Percentiles rank a stretch among this genome's conserved stretches.
These are phyloP conservation scores for Oxyteleia sp. DNA, from an alignment of 2,888 invertebrate species.

Conservation along the genomic window DNA sequence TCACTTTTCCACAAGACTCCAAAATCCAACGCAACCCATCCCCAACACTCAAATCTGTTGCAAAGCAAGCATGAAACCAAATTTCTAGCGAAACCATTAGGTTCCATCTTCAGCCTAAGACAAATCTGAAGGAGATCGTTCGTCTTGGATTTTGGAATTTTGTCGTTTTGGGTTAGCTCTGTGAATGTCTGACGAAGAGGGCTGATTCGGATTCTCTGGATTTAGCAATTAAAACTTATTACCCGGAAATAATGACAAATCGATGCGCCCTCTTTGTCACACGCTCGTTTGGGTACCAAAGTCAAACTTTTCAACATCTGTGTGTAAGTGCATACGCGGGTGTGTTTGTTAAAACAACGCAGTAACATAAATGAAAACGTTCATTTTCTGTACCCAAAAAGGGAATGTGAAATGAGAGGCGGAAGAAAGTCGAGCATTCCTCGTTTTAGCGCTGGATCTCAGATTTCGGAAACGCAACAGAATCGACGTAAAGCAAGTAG, in stretches of 20 bases:
- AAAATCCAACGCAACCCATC: constrained; percentile 32
- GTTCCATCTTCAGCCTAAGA: too few species aligned
- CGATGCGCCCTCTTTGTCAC: constrained; percentile 32
- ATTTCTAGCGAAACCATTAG: too few species aligned
- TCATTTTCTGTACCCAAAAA: neutral
- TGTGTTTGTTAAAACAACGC: constrained; percentile 60
- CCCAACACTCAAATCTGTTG: too few species aligned
- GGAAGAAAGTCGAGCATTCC: neutral
- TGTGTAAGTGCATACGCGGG: constrained; percentile 73
- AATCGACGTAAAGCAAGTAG: constrained; percentile 61
- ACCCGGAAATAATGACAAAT: neutral
- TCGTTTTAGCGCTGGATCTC: neutral
- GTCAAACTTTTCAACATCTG: constrained; percentile 74
- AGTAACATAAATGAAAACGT: constrained; percentile 31
- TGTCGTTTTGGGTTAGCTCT: constrained; percentile 23
- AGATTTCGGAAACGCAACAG: constrained; percentile 13
- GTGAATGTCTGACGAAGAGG: constrained; percentile 44
- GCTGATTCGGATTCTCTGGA: neutral
- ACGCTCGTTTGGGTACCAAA: constrained; percentile 52
- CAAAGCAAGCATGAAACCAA: neutral
- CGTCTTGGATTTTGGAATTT: constrained; percentile 37
- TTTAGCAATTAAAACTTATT: neutral
- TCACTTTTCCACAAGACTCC: constrained; percentile 24
- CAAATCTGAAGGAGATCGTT: neutral
- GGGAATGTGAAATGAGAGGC: neutral